These are phyloP conservation scores for Mesochorus sp. DNA, from an alignment of 2,888 invertebrate species.

Conservation along the genomic window DNA sequence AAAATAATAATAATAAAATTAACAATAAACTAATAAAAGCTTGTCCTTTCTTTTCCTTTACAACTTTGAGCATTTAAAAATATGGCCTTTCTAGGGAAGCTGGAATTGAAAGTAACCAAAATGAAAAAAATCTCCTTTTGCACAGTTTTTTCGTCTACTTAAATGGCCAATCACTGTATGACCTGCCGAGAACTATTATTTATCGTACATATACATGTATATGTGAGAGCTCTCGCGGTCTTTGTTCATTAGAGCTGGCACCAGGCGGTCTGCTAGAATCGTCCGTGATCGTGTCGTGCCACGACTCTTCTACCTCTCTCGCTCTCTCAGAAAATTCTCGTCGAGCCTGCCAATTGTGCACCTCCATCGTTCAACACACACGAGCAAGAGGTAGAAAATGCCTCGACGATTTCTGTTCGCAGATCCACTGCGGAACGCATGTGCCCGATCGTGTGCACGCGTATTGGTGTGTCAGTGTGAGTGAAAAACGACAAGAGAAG, in stretches of 20 bases:
- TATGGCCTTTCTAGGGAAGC: neutral
- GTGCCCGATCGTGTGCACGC: slow-evolving; percentile 7
- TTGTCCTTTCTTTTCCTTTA: no score
- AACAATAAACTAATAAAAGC: no score
- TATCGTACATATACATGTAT: neutral
- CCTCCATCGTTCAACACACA: slow-evolving; percentile 34
- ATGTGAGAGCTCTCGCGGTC: slow-evolving; percentile 10
- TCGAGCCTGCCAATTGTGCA: slow-evolving; percentile 60
- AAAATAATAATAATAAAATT: no score
- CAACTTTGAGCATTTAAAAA: no score
- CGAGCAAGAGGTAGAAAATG: slow-evolving; percentile 30
- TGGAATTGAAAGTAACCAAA: neutral
- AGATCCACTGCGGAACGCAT: neutral
- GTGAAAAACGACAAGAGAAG: slow-evolving; percentile 9
- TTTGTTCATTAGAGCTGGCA: slow-evolving; percentile 72
- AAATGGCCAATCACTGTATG: neutral
- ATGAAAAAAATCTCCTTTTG: neutral
- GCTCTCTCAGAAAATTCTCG: slow-evolving; percentile 46
- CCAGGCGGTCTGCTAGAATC: slow-evolving; percentile 79
- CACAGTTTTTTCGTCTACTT: neutral
- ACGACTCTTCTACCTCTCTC: slow-evolving; percentile 42
- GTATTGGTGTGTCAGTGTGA: neutral
- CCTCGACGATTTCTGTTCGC: slow-evolving; percentile 10
- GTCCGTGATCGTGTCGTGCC: slow-evolving; percentile 54
- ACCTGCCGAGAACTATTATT: neutral